Evolutionary conservation across 1,140 invertebrate species (phyloP).

Genomic region (Pteromalus puparum): DNA sequence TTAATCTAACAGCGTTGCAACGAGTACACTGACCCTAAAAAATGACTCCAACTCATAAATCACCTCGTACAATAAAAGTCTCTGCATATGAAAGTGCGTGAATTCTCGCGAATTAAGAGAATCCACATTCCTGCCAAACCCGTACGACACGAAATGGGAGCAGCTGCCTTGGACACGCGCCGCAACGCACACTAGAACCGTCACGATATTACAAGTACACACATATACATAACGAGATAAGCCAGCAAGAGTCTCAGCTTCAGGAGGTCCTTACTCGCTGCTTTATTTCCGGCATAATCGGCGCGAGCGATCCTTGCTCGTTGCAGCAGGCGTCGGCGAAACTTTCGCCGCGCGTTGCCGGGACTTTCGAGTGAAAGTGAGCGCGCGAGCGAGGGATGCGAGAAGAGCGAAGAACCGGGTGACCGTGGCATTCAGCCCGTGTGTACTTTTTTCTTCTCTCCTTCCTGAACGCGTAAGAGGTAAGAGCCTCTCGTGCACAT

Average conservation of each 20-base stretch:
- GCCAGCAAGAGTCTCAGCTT: neutral
- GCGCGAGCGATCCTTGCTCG: neutral
- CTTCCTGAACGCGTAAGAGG: too few species aligned
- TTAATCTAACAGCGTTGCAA: too few species aligned
- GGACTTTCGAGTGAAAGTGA: constrained; percentile 38
- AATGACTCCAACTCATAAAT: constrained; percentile 13
- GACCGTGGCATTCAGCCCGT: constrained; percentile 59
- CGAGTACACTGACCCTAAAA: neutral
- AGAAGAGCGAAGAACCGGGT: constrained; percentile 51
- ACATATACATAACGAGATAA: neutral
- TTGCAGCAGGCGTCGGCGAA: constrained; percentile 17
- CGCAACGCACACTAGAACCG: too few species aligned
- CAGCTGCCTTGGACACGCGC: neutral
- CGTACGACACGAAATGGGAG: neutral
- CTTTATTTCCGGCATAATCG: constrained; percentile 34
- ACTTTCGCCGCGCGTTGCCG: constrained; percentile 4
- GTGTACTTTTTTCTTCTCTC: neutral
- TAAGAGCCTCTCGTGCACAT: neutral
- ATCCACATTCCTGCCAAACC: neutral
- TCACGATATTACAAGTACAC: too few species aligned
- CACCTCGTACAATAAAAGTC: neutral
- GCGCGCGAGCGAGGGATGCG: neutral
- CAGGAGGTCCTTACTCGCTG: constrained; percentile 1
- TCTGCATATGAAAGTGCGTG: neutral
- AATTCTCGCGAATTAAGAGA: neutral